Base-by-base conservation (phyloP, 2,113 vertebrate species). In the Tetrao urogallus region DNA sequence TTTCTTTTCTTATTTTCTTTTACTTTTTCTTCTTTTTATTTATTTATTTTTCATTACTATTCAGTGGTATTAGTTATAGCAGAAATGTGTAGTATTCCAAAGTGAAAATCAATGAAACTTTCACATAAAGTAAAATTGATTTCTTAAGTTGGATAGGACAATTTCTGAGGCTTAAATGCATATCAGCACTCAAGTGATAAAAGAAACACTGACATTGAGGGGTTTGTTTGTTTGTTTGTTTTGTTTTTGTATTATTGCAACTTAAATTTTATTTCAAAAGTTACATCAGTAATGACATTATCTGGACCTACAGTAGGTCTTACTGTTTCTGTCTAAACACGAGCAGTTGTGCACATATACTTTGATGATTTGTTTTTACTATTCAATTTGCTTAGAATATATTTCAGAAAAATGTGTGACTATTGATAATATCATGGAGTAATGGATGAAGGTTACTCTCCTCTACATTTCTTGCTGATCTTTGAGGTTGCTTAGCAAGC, bases 71-170 rank as follows among this genome's bases (percentile, higher is more conserved):
- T 86, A 94, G 79, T 93, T 97, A 91, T 77, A 95, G 56, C 22
- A 97, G 88, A 86, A 93, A 90, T 84, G 81, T 60, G 34, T 50
- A 75, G 74, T 63, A 38, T 95, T 97, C 96, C 96, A 96, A 95
- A 96, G 71, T 94, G 71, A 85, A 96, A 96, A 95, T 95, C 88
- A 94, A 96, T 96, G 82, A 16, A 95, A 96, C 74, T 92, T 97
- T 95, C 89, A 93, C 90, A 91, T 70, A 93, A 92, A 93, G 84
- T 92, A 95, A 94, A 94, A 95, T 87, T 94, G 90, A 96, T 97
- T 97, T 97, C 90, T 96, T 95, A 74, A 87, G 72, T 73, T 94
- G 92, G 71, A 81, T 83, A 65, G 72, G 75, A 83, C 74, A 92
- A 64, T 91, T 77, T 90, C 79, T 76, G 58, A 10, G 28, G 36